Evolutionary conservation across 2,113 vertebrate genomes (phyloP).

Genomic region (Urocolius indicus): DNA sequence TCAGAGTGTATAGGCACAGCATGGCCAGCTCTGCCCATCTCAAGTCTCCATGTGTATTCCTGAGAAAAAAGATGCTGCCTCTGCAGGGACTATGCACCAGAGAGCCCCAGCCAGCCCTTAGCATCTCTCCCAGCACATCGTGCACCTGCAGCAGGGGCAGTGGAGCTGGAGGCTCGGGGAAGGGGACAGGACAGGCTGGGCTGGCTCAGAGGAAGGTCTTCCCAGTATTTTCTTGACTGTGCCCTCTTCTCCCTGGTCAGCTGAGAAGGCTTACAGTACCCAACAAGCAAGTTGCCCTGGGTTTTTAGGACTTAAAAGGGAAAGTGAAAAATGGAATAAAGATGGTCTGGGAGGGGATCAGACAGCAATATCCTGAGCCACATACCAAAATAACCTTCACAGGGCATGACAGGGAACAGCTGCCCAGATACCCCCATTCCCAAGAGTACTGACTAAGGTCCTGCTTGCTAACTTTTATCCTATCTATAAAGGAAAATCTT

Average conservation of each 20-base stretch:
- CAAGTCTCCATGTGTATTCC: neutral
- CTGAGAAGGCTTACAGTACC: neutral
- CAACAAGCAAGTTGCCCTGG: neutral
- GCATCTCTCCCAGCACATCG: neutral
- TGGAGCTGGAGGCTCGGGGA: neutral
- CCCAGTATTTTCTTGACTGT: neutral
- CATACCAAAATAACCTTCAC: neutral
- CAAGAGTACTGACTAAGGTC: neutral
- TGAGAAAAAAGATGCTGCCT: neutral
- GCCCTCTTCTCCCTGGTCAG: neutral
- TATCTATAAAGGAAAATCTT: neutral
- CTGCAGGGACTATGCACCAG: neutral
- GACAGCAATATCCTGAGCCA: neutral
- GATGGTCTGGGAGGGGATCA: neutral
- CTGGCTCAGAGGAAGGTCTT: neutral
- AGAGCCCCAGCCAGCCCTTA: neutral
- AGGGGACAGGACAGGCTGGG: neutral
- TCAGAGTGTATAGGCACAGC: too few relatives aligned
- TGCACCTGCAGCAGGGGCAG: fast-evolving
- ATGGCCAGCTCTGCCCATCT: neutral
- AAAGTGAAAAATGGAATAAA: neutral
- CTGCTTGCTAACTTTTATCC: neutral
- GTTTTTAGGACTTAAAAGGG: neutral
- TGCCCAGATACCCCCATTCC: neutral
- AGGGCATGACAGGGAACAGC: neutral